Percentiles rank a stretch among this genome's conserved stretches.
These are phyloP conservation scores for Megastigmus dorsalis DNA, from an alignment of 2,888 invertebrate species.

Conservation along the genomic window DNA sequence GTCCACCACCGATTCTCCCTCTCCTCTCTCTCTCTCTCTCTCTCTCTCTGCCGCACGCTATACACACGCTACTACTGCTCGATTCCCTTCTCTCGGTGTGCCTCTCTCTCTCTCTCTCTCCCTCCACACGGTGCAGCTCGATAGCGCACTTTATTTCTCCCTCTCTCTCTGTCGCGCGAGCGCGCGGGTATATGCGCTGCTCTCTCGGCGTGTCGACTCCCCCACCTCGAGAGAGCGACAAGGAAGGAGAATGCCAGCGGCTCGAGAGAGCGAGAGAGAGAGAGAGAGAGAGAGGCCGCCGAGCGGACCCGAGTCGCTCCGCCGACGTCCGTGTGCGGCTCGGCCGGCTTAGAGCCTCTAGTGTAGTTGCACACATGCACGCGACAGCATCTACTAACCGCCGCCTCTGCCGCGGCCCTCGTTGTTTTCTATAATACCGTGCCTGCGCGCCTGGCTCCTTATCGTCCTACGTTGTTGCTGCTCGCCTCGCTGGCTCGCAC, in stretches of 20 bases:
- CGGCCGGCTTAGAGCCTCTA: slow-evolving; percentile 66
- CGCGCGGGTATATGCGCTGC: slow-evolving; percentile 38
- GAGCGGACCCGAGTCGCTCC: slow-evolving; percentile 36
- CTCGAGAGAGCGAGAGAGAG: slow-evolving; percentile 26
- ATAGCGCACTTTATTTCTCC: slow-evolving; percentile 30
- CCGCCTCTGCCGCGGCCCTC: slow-evolving; percentile 52
- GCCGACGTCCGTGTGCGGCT: slow-evolving; percentile 54
- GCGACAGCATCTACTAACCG: slow-evolving; percentile 69
- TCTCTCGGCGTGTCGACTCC: too few species aligned
- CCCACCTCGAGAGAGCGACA: slow-evolving; percentile 36
- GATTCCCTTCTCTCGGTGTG: not conserved
- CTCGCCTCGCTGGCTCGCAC: slow-evolving; percentile 45
- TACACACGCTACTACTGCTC: too few species aligned
- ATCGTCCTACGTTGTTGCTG: not conserved
- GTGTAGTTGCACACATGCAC: slow-evolving; percentile 74
- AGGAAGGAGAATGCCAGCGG: not conserved
- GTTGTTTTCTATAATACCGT: too few species aligned
- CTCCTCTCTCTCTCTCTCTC: slow-evolving; percentile 24
- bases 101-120: slow-evolving; percentile 40
- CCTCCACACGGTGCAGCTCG: slow-evolving; percentile 12
- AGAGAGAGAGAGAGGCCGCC: slow-evolving; percentile 14
- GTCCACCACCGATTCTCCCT: slow-evolving; percentile 48
- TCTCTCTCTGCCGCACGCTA: too few species aligned
- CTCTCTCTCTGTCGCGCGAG: slow-evolving; percentile 55
- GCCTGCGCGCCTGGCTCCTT: too few species aligned